Evolutionary conservation across 2,888 invertebrate species (phyloP).

Genomic region (Parasteatoda lunata): DNA sequence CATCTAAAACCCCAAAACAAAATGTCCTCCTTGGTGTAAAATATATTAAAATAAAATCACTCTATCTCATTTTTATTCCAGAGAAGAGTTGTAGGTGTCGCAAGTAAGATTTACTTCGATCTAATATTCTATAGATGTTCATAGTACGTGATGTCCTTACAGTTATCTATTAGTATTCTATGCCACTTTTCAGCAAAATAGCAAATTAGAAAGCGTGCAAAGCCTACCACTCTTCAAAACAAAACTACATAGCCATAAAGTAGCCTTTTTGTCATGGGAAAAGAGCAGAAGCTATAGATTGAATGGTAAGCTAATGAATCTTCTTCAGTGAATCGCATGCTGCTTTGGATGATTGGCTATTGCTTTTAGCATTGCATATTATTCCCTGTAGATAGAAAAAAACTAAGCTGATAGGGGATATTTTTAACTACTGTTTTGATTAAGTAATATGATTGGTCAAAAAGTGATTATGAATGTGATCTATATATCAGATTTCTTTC

Average conservation of each 20-base stretch:
- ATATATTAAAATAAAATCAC: background rate
- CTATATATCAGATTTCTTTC: no score
- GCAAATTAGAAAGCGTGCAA: background rate
- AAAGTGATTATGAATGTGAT: no score
- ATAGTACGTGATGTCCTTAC: background rate
- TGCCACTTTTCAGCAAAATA: background rate
- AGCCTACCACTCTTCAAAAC: background rate
- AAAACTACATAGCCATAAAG: background rate
- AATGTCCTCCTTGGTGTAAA: background rate
- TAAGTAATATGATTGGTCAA: no score
- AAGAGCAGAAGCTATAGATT: background rate
- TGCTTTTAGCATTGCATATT: no score
- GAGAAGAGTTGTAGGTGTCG: background rate
- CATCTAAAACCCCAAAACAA: no score
- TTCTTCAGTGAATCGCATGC: background rate
- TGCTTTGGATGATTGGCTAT: no score
- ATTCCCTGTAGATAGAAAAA: no score
- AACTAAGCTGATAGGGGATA: no score
- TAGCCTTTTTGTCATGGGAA: background rate
- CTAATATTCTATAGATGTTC: background rate
- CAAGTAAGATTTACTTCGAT: background rate
- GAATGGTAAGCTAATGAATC: slow-evolving; percentile 51
- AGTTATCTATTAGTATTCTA: background rate
- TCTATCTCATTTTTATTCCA: background rate
- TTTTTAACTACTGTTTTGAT: no score